Conservation (phyloP, 1,140 invertebrate species). For the Physella acuta region DNA sequence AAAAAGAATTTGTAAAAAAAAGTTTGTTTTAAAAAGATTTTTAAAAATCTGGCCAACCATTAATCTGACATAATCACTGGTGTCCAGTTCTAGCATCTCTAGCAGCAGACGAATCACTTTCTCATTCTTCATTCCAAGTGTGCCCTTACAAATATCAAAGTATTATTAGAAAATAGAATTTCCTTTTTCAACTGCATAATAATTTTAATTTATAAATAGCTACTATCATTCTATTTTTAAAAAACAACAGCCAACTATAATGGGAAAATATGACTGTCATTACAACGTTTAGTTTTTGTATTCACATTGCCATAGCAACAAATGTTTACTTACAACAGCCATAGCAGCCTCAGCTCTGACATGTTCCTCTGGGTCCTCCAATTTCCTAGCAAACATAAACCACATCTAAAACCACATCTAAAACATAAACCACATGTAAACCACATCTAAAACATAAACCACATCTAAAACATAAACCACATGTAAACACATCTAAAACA, state of each 20-base stretch:
- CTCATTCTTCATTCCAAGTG: slow-evolving; percentile 55
- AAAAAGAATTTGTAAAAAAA: no score
- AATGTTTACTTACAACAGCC: slow-evolving; percentile 53
- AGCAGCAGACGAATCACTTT: slow-evolving; percentile 49
- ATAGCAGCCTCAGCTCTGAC: slow-evolving; percentile 54
- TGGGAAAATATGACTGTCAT: no score
- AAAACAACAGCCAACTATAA: neutral
- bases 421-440: neutral
- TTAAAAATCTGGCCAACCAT: slow-evolving; percentile 54
- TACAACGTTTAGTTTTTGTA: no score
- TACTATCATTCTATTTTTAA: neutral
- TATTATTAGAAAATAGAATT: neutral
- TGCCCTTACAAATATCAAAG: slow-evolving; percentile 43
- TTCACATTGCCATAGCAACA: no score
- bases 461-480: no score
- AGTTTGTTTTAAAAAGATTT: no score
- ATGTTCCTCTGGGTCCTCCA: slow-evolving; percentile 53
- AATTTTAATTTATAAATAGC: neutral
- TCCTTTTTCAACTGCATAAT: neutral
- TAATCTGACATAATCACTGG: slow-evolving; percentile 56
- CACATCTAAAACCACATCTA: neutral
- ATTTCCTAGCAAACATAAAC: slow-evolving; percentile 40
- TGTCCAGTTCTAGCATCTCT: slow-evolving; percentile 58
- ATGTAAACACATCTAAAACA: no score
- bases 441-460: no score